These are phyloP conservation scores for Lophotriccus pileatus DNA, from an alignment of 2,797 vertebrate genomes.

Conservation along the genomic window DNA sequence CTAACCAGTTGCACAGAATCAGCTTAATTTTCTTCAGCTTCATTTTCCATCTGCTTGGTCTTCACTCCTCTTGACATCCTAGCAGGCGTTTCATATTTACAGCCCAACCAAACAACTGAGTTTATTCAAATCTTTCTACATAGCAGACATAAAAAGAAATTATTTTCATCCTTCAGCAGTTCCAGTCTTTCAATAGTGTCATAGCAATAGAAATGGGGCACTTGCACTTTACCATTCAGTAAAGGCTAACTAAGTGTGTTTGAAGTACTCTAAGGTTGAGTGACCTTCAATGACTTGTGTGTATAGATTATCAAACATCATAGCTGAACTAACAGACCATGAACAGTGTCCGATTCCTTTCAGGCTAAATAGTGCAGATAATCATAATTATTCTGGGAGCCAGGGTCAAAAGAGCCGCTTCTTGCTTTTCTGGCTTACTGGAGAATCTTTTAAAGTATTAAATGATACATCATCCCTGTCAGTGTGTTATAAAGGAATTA, in stretches of 20 bases:
- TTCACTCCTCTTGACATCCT: neutral
- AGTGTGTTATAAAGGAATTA: conserved; percentile 72
- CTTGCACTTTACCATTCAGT: conserved; percentile 46
- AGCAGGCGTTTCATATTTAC: conserved; percentile 16
- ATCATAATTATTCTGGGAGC: conserved; percentile 73
- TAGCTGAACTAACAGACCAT: conserved; percentile 70
- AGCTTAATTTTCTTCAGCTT: conserved; percentile 8
- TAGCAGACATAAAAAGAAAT: conserved; percentile 49
- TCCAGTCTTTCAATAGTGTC: conserved; percentile 5
- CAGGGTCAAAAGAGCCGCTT: conserved; percentile 71
- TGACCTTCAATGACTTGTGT: conserved; percentile 64
- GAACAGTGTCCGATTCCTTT: conserved; percentile 69
- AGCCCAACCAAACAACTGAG: conserved; percentile 13
- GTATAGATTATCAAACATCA: conserved; percentile 75
- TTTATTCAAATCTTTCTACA: conserved; percentile 44
- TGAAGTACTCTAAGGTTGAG: conserved; percentile 56
- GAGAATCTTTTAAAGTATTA: conserved; percentile 73
- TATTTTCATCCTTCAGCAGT: conserved; percentile 52
- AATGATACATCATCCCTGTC: conserved; percentile 73
- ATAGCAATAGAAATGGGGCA: conserved; percentile 24
- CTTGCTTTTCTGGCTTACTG: conserved; percentile 69
- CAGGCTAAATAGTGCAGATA: conserved; percentile 75
- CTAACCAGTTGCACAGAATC: neutral
- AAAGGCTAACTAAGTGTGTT: conserved; percentile 61
- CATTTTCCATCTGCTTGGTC: conserved; percentile 3